Conservation (phyloP, 1,140 invertebrate species). For the Chironomus striatipennis region DNA sequence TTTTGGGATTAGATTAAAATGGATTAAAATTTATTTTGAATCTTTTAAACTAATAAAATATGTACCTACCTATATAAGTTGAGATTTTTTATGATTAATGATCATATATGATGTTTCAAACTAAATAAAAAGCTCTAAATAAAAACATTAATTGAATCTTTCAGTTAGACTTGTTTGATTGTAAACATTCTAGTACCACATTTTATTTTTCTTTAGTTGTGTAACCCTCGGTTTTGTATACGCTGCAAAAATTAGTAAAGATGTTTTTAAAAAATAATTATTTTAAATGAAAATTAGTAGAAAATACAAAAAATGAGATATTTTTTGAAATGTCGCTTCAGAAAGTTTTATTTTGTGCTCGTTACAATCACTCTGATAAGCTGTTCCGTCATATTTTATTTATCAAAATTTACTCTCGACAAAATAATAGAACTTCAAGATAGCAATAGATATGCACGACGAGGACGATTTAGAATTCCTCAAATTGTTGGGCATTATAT, state of each 20-base stretch:
- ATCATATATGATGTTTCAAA: too few relatives aligned
- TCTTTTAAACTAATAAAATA: too few relatives aligned
- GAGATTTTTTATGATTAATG: too few relatives aligned
- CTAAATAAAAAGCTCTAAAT: too few relatives aligned
- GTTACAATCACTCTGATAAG: not conserved
- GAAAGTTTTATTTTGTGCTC: conserved; percentile 16
- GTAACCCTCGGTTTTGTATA: not conserved
- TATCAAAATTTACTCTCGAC: conserved; percentile 13
- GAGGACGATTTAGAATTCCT: not conserved
- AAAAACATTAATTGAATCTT: too few relatives aligned
- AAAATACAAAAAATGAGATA: not conserved
- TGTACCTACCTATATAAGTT: too few relatives aligned
- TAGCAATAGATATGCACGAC: not conserved
- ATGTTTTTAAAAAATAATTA: not conserved
- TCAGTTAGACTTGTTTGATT: too few relatives aligned
- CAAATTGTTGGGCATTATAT: conserved; percentile 19
- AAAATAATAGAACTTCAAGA: conserved; percentile 13
- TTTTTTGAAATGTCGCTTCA: not conserved
- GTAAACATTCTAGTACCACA: too few relatives aligned
- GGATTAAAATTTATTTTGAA: too few relatives aligned
- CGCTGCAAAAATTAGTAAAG: not conserved
- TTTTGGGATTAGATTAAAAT: too few relatives aligned
- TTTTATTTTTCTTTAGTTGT: not conserved
- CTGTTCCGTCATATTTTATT: not conserved
- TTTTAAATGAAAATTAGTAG: not conserved